Evolutionary conservation across 2,888 invertebrate species (phyloP).

Genomic region (Tetramorium bicarinatum): DNA sequence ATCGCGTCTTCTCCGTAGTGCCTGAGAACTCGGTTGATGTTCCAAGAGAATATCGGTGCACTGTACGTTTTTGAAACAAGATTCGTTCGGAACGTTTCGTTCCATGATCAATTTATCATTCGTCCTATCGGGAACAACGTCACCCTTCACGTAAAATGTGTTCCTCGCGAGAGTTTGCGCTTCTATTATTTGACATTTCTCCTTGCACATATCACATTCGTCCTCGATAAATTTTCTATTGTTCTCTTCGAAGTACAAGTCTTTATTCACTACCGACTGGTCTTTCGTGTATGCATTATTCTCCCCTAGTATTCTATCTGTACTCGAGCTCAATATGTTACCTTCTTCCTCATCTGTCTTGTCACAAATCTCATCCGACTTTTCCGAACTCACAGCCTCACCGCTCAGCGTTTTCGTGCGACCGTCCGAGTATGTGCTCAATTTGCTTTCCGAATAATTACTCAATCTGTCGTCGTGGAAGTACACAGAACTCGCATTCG

Average conservation of each 20-base stretch:
- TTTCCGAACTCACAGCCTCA: conserved; percentile 80
- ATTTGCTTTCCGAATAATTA: conserved; percentile 73
- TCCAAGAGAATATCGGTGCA: not conserved
- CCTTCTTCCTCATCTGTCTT: conserved; percentile 72
- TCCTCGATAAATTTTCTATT: conserved; percentile 45
- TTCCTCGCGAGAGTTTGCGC: conserved; percentile 25
- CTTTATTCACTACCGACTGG: conserved; percentile 42
- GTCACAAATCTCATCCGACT: conserved; percentile 77
- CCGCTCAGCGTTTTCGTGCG: conserved; percentile 81
- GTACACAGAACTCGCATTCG: conserved; percentile 84
- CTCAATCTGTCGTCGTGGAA: conserved; percentile 73
- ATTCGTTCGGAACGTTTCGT: conserved; percentile 4
- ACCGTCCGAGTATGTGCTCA: conserved; percentile 76
- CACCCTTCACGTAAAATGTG: not conserved
- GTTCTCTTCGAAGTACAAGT: conserved; percentile 31
- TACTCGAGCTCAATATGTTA: conserved; percentile 66
- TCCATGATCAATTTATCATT: conserved; percentile 33
- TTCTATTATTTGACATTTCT: conserved; percentile 34
- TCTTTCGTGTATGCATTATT: conserved; percentile 38
- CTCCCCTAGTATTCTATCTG: conserved; percentile 42
- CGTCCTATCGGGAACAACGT: not conserved
- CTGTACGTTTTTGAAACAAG: conserved; percentile 45
- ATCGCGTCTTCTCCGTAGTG: conserved; percentile 21
- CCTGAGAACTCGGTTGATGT: conserved; percentile 17
- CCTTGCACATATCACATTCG: conserved; percentile 30